Conservation (phyloP, 2,888 invertebrate genomes). For the Axea sp. region DNA sequence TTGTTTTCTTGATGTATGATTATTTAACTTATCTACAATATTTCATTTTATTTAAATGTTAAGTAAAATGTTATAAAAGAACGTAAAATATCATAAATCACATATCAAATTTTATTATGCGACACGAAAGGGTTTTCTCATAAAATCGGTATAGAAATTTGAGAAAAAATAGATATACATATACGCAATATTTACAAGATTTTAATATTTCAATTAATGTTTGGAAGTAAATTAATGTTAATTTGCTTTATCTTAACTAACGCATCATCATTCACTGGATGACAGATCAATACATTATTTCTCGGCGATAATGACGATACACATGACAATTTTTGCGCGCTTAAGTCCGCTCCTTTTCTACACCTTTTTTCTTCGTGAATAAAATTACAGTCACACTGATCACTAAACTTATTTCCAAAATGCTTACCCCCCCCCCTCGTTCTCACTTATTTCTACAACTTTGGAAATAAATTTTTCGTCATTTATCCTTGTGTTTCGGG, state of each 20-base stretch:
- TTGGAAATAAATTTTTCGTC: conserved; percentile 53
- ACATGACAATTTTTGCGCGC: conserved; percentile 58
- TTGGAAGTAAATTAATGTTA: conserved; percentile 61
- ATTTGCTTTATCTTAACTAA: conserved; percentile 59
- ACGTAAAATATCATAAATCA: conserved; percentile 60
- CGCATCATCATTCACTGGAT: conserved; percentile 56
- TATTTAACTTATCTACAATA: conserved; percentile 61
- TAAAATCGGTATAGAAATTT: conserved; percentile 59
- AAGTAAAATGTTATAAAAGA: conserved; percentile 60
- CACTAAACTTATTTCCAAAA: conserved; percentile 50
- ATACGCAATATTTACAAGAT: conserved; percentile 61
- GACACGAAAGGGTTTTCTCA: conserved; percentile 61
- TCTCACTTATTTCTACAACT: neutral
- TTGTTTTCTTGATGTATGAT: conserved; percentile 61
- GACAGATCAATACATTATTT: conserved; percentile 60
- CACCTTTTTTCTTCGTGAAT: conserved; percentile 36
- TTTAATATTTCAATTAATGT: conserved; percentile 57
- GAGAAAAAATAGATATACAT: conserved; percentile 61
- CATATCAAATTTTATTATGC: conserved; percentile 61
- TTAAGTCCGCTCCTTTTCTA: conserved; percentile 50
- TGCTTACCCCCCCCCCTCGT: neutral
- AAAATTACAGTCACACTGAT: conserved; percentile 42
- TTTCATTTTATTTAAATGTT: conserved; percentile 58
- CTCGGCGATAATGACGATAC: conserved; percentile 61
- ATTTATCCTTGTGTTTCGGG: conserved; percentile 38